Evolutionary conservation across 1,140 invertebrate species (phyloP), one percentile per base, ranked within the genome.

Genomic region (Trichogramma pretiosum): DNA sequence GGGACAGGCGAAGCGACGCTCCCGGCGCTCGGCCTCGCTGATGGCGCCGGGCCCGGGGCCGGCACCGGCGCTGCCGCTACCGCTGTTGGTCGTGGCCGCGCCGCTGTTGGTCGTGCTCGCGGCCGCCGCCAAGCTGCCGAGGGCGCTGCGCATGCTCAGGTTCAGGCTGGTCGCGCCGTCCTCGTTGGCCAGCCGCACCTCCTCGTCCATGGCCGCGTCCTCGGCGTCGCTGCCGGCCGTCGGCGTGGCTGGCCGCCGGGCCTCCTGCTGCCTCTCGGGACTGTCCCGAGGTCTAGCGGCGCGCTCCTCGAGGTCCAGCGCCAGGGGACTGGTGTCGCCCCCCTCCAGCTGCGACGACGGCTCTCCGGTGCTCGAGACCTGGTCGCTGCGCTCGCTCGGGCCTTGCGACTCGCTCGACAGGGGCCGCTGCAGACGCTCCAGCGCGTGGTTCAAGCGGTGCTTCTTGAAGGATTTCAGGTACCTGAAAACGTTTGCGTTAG

Each of bases 391-490:
- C 43, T 78, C 77, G 1, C 73, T 63, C 40, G 67, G 38, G 16
- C 54, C 17, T 21, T 58, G 53, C n/a, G 61, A 57, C 0, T 36
- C 52, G 17, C 52, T 45, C 10, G 62, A 60, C 3, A 65, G 60
- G 0, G 54, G 56, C 0, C 67, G 48, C 32, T 89, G 87, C 10
- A 89, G 70, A 40, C 84, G 78, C 60, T 89, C 87, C 3, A 89
- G 62, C 1, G 87, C 85, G 60, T 92, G 88, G 60, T 92, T 92
- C 17, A 90, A 73, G 11, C 87, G 76, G 60, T 90, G 88, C 65
- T 91, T 90, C 64, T 89, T 89, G 64, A 91, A 91, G 1, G 87
- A 90, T 62, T 90, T 90, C 17, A 90, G 75, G 63, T 89, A 89
- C 48, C 69, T 60, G 61, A 5, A 28, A 28, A 28, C n/a, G n/a